Evolutionary conservation across 2,113 vertebrate species (phyloP).

Genomic region (Mixornis gularis): DNA sequence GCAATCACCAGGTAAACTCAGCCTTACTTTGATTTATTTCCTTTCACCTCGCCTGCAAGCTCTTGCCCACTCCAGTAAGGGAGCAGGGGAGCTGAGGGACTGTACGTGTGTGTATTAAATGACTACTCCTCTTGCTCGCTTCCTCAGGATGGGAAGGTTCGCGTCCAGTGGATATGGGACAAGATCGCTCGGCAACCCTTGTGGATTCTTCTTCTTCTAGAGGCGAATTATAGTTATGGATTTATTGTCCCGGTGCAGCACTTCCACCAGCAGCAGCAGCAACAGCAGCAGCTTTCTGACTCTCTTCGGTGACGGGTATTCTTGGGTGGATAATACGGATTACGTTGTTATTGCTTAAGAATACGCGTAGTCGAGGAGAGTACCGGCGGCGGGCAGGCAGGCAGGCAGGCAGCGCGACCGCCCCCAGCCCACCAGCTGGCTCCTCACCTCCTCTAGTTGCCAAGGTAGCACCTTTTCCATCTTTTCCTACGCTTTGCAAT

Average conservation of each 20-base stretch:
- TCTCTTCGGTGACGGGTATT: conserved; percentile 99
- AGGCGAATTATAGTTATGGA: conserved; percentile 79
- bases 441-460: conserved; percentile 71
- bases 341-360: conserved; percentile 99
- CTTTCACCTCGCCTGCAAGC: conserved; percentile 1
- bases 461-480: conserved; percentile 79
- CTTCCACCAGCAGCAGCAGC: conserved; percentile 42
- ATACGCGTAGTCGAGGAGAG: conserved; percentile 99
- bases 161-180: conserved; percentile 72
- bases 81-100: neutral
- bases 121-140: conserved; percentile 66
- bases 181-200: conserved; percentile 57
- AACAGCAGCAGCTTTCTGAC: conserved; percentile 78
- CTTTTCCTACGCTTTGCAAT: conserved; percentile 53
- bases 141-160: conserved; percentile 68
- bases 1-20: conserved; percentile 70
- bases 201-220: conserved; percentile 74
- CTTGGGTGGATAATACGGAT: conserved; percentile 99
- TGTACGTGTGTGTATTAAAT: conserved; percentile 43
- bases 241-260: conserved; percentile 76
- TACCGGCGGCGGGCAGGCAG: conserved; percentile 88
- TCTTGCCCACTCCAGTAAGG: conserved; percentile 3
- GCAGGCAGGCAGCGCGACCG: conserved; percentile 70
- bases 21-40: conserved; percentile 52
- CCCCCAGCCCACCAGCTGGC: conserved; percentile 70